These are phyloP conservation scores for Sebastes aleutianus DNA, from an alignment of 2,797 vertebrate genomes.

Conservation along the genomic window DNA sequence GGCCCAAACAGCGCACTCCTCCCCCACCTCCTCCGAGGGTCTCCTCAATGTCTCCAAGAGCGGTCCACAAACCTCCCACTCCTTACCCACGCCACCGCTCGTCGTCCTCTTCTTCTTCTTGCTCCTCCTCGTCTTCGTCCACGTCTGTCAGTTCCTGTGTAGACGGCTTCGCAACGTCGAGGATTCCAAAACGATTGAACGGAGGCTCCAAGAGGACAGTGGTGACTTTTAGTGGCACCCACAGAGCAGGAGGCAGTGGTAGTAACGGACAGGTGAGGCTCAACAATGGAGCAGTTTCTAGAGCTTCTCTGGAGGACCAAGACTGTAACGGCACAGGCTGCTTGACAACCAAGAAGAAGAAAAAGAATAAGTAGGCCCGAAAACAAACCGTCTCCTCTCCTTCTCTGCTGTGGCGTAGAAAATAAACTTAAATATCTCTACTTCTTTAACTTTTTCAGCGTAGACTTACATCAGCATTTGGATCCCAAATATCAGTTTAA, in stretches of 20 bases:
- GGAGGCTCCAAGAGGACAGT: not conserved
- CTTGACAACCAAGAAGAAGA: slow-evolving; percentile 68
- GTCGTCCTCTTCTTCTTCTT: slow-evolving; percentile 27
- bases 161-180: not conserved
- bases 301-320: slow-evolving; percentile 17
- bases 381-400: not conserved
- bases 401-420: not conserved
- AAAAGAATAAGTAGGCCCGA: slow-evolving; percentile 58
- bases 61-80: slow-evolving; percentile 17
- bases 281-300: slow-evolving; percentile 40
- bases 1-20: not conserved
- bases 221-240: not conserved
- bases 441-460: not conserved
- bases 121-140: slow-evolving; percentile 58
- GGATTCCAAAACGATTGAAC: not conserved
- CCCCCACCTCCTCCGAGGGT: slow-evolving; percentile 37
- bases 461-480: not conserved
- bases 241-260: not conserved
- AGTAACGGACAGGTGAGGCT: slow-evolving; percentile 31
- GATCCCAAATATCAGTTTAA: not conserved
- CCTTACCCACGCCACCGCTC: slow-evolving; percentile 3
- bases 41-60: slow-evolving; percentile 48
- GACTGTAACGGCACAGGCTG: slow-evolving; percentile 54
- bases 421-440: not conserved
- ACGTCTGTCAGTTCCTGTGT: slow-evolving; percentile 30